Evolutionary conservation across 1,140 invertebrate genomes (phyloP), one percentile per base, ranked within the genome.

Genomic region (Brachionus koreanus): DNA sequence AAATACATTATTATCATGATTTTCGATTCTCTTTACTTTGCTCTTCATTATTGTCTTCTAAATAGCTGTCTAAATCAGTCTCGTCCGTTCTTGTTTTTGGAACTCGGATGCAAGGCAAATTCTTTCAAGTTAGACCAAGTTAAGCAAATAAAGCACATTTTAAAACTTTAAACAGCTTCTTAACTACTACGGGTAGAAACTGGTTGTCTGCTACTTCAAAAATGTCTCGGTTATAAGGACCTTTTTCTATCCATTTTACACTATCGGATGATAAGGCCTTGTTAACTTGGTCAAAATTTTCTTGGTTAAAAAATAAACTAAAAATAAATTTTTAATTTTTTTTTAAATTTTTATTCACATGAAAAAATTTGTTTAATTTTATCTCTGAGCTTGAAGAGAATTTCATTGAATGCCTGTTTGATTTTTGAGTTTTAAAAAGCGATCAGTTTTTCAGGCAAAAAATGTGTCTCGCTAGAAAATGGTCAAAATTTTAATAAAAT

Each of bases 381-480:
- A 91, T 90, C 85, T 91, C 88, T 0, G 90, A 91, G 75, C 89
- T 87, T 19, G 87, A 84, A 83, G 88, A 87, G 86, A 91, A 90
- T 77, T 87, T 87, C 42, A 87, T 85, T 88, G 86, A 25, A 91
- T 90, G 82, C 90, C 85, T 13, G 85, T 82, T 83, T 90, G 89
- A 6, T 86, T 87, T n/a, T 86, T 86, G 23, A 85, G 77, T 23
- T 88, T 85, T 7, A 90, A 76, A 85, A 91, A 91, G 0, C 86
- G 83, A 10, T 88, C 87, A 84, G 90, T 90, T 35, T 91, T 88
- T 89, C 90, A 90, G 0, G 85, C 82, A 67, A 85, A 86, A 82
- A 89, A 84, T 42, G 84, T 29, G 19, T 86, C 81, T 49, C 85
- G 82, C 75, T 85, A 33, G 3, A 72, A 42, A 69, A 63, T 10